Base-by-base conservation (phyloP, 2,797 vertebrate species). In the Sebastes jordani region DNA sequence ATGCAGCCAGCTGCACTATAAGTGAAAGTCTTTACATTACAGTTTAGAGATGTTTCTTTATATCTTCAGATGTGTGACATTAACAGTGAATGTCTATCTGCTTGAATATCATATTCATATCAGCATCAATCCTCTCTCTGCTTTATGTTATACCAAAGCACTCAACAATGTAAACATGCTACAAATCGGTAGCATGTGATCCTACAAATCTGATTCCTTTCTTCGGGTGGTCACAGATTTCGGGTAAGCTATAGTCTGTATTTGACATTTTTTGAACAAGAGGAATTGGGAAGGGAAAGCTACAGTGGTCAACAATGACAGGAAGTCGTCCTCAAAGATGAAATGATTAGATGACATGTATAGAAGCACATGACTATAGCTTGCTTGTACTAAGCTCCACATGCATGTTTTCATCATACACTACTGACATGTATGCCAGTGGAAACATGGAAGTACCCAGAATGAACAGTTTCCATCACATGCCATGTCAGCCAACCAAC, bases 261-360 rank as follows among this genome's bases (percentile, higher is more conserved):
- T 20, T 49, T 30, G 29, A 30, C 9, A 29, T 23, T 63, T 63
- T 54, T 29, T 29, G 11, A 38, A 22, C 20, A 22, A 13, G 58
- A 49, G 61, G 64, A 76, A 60, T n/a, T 23, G 32, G 62, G 67
- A 76, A 64, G 59, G 22, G 55, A 65, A 63, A 34, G 14, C 66
- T 22, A 67, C 65, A 66, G 0, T n/a, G 60, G 34, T 67, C 68
- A 85, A 90, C 83, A 81, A 90, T 80, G 84, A 78, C 61, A 81
- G 73, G 89, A 89, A 87, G 87, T 56, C 59, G 54, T 80, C 18
- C 65, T 61, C 3, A 14, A 36, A 52, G 54, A 36, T 36, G 11
- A 36, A 36, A 7, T 20, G 55, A 29, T 30, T 29, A n/a, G 3
- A 2, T 23, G 13, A 46, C 27, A 68, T 11, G 36, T 30, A 22